Evolutionary conservation across 2,113 vertebrate genomes (phyloP).

Genomic region (Oreocharis arfaki): DNA sequence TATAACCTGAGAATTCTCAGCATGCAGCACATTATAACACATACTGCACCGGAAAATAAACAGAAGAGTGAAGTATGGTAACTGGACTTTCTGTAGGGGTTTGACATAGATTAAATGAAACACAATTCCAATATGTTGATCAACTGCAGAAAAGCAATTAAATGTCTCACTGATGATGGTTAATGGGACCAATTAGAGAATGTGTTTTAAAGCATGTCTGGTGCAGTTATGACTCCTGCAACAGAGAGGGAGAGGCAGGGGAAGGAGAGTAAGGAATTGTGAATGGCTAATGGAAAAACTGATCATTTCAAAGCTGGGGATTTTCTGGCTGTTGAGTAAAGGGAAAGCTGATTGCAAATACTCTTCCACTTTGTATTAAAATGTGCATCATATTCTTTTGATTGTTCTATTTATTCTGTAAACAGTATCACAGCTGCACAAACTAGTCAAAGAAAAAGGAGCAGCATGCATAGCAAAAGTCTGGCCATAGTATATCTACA

Average conservation of each 20-base stretch:
- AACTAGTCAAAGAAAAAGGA: neutral
- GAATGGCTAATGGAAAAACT: neutral
- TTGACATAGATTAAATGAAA: constrained; percentile 38
- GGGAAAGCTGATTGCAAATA: neutral
- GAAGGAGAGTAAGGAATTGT: neutral
- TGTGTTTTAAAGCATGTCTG: neutral
- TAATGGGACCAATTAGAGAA: constrained; percentile 37
- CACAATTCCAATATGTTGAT: neutral
- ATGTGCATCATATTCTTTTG: neutral
- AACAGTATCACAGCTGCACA: neutral
- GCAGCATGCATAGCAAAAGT: neutral
- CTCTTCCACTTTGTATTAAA: neutral
- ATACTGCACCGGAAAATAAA: constrained; percentile 27
- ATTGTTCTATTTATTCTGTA: neutral
- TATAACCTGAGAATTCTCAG: constrained; percentile 32
- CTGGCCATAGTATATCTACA: neutral
- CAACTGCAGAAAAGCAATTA: constrained; percentile 37
- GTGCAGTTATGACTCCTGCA: neutral
- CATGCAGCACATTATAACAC: neutral
- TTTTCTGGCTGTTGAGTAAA: neutral
- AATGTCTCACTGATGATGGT: constrained; percentile 19
- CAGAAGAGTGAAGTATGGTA: neutral
- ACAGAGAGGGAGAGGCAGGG: neutral
- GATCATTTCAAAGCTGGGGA: accelerated
- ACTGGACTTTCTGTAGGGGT: neutral